Base-by-base conservation (phyloP, 2,888 invertebrate genomes). In the Polydrusus pterygomalis region DNA sequence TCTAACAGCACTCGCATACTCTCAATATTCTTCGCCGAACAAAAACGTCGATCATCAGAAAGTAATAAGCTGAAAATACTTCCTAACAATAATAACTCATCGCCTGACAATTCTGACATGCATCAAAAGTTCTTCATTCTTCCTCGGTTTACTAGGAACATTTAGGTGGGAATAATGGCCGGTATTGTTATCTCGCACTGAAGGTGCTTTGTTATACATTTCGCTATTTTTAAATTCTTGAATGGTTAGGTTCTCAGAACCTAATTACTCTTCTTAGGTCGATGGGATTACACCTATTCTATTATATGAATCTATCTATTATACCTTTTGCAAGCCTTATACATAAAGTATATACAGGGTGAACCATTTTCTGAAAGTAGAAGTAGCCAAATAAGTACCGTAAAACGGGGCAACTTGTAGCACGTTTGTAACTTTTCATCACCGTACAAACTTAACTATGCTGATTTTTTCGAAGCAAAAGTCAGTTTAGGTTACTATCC, bases 211-310 rank as follows among this genome's bases (percentile, higher is more conserved):
- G 58, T 58, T 58, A 58, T 17, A 38, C 9, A 58, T 38, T 58
- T 58, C 10, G 17, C 38, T 17, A 58, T 58, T 58, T 58, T 58
- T 17, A 58, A 30, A 38, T 38, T 58, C 54, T 13, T 30, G 3
- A 20, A 7, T 25, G 34, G 58, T 38, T 58, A n/a, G 17, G 34
- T 58, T 58, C 58, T 58, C n/a, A 58, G 58, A 58, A 58, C 15
- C n/a, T 58, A 58, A 58, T 58, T 58, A 58, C 17, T 58, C 58
- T 58, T 34, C 58, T 17, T n/a, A 10, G 34, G 38, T 58, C 58
- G 38, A 58, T 34, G 38, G 6, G 58, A 38, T 30, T 7, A 5
- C 54, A 30, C 47, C 47, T 49, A 49, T 49, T 34, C 1, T 49
- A 49, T 49, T 34, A 6, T 34, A 34, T 34, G 34, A 34, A 34